A percentile compares a stretch with the other conserved stretches of the same genome.
Evolutionary conservation across 92 coral and sea anemone species (phyloP).

Genomic region (Epizoanthus fatuus): DNA sequence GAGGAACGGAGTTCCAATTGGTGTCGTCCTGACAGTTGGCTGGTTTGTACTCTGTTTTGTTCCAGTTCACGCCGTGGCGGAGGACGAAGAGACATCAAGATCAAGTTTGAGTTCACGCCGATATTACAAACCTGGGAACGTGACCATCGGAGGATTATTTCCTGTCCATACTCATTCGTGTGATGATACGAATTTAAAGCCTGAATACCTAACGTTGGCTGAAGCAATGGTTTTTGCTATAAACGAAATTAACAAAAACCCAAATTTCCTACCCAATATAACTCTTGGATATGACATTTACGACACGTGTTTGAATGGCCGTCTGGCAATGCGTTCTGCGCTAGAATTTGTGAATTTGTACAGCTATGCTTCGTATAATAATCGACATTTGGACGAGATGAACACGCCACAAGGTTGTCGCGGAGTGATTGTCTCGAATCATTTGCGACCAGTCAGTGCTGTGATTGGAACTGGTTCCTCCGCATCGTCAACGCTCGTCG

Average conservation of each 20-base stretch:
- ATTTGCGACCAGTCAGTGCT: slow-evolving; percentile 62
- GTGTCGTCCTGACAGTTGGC: not conserved
- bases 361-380: slow-evolving; percentile 55
- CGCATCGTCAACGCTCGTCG: slow-evolving; percentile 75
- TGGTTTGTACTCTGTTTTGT: not conserved
- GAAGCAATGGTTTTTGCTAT: slow-evolving; percentile 97
- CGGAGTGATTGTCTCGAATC: slow-evolving; percentile 4
- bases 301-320: slow-evolving; percentile 72
- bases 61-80: not conserved
- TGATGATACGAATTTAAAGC: slow-evolving; percentile 48
- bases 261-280: slow-evolving; percentile 76
- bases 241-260: slow-evolving; percentile 75
- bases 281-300: slow-evolving; percentile 87
- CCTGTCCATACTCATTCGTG: slow-evolving; percentile 85
- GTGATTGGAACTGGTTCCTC: slow-evolving; percentile 85
- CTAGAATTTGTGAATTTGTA: slow-evolving; percentile 78
- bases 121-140: slow-evolving; percentile 72
- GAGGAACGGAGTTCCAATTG: not conserved
- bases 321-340: slow-evolving; percentile 86
- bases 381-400: not conserved
- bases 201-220: slow-evolving; percentile 78
- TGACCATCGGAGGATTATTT: slow-evolving; percentile 92
- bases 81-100: slow-evolving; percentile 9
- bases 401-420: slow-evolving; percentile 47
- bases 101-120: slow-evolving; percentile 46